Conservation (phyloP, 2,113 vertebrate genomes). For the Dromaius novaehollandiae region DNA sequence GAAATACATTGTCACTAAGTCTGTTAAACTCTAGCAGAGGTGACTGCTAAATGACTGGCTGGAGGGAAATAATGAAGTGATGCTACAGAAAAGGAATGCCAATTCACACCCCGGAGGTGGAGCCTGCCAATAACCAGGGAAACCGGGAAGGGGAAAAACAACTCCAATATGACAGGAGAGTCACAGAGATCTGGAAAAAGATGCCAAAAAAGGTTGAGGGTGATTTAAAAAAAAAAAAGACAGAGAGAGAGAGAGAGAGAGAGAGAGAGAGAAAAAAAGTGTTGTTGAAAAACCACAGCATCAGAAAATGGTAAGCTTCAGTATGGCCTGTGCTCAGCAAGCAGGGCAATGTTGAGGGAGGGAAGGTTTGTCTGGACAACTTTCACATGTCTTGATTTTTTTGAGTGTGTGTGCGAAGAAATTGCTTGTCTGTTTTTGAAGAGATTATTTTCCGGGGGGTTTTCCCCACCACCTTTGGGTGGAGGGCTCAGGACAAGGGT, state of each 20-base stretch:
- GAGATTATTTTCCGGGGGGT: not conserved
- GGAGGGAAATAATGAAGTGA: not conserved
- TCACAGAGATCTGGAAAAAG: not conserved
- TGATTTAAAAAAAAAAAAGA: no score
- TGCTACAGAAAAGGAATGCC: not conserved
- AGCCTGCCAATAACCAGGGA: not conserved
- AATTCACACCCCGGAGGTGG: not conserved
- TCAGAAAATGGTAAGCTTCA: not conserved
- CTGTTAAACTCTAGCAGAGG: not conserved
- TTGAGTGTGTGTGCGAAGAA: not conserved
- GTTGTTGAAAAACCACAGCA: not conserved
- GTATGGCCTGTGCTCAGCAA: not conserved
- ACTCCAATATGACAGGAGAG: not conserved
- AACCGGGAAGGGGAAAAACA: not conserved
- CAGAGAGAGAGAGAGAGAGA: no score
- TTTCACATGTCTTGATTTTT: not conserved
- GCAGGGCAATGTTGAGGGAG: not conserved
- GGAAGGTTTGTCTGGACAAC: conserved; percentile 6
- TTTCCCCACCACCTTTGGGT: not conserved
- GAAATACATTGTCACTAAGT: not conserved
- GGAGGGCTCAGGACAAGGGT: not conserved
- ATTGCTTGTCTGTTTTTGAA: not conserved
- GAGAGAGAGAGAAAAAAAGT: not conserved
- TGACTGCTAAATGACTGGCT: not conserved
- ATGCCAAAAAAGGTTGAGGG: no score